These are phyloP conservation scores for Cydia splendana DNA, from an alignment of 1,140 invertebrate species.

Conservation along the genomic window DNA sequence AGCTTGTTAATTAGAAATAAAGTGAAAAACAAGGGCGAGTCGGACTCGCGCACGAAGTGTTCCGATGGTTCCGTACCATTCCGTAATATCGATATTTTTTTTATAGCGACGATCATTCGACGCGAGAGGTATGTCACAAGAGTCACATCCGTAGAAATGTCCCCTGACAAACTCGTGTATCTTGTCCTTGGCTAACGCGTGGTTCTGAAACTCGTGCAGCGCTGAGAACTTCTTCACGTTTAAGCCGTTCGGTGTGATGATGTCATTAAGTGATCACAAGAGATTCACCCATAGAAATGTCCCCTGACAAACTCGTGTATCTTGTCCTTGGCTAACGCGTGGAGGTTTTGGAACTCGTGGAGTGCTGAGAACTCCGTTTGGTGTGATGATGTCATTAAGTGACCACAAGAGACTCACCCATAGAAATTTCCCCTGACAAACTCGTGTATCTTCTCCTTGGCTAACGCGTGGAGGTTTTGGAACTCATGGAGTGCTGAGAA, in stretches of 20 bases:
- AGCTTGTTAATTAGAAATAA: too few species aligned
- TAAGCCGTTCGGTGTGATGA: constrained; percentile 96
- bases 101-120: too few species aligned
- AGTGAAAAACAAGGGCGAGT: too few species aligned
- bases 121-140: not conserved
- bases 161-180: constrained; percentile 99
- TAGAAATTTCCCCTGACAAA: too few species aligned
- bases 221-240: constrained; percentile 99
- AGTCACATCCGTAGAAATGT: constrained; percentile 95
- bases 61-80: too few species aligned
- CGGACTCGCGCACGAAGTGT: too few species aligned
- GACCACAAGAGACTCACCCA: too few species aligned
- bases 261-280: constrained; percentile 56
- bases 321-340: constrained; percentile 98
- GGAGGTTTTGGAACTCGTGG: constrained; percentile 99
- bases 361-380: constrained; percentile 99
- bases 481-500: constrained; percentile 62
- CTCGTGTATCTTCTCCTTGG: too few species aligned
- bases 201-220: constrained; percentile 99
- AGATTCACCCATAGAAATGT: constrained; percentile 95
- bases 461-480: too few species aligned
- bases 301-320: constrained; percentile 99
- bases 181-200: constrained; percentile 98
- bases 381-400: constrained; percentile 85
- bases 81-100: too few species aligned